Evolutionary conservation across 2,113 vertebrate genomes (phyloP).

Genomic region (Zosterops lateralis): DNA sequence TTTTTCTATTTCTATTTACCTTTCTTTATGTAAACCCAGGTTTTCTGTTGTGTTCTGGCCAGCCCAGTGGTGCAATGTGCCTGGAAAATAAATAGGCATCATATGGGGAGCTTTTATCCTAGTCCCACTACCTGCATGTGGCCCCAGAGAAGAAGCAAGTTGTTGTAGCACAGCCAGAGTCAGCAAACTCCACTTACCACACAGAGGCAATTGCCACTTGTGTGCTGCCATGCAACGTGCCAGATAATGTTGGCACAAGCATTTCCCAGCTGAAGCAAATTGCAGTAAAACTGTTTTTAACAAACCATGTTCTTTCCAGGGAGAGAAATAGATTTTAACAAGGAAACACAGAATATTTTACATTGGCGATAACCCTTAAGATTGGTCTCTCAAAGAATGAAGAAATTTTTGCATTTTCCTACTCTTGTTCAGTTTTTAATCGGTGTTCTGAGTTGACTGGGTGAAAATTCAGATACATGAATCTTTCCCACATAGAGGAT

Average conservation of each 20-base stretch:
- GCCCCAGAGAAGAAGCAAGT: neutral
- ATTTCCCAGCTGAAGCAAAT: neutral
- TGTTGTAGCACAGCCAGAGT: neutral
- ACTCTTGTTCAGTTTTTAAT: neutral
- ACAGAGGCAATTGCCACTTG: neutral
- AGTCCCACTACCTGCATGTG: neutral
- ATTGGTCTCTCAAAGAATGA: neutral
- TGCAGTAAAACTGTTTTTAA: neutral
- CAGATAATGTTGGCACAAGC: neutral
- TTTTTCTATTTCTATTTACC: neutral
- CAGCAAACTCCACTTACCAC: neutral
- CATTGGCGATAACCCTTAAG: neutral
- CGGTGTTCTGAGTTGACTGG: neutral
- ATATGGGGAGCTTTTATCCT: neutral
- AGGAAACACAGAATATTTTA: neutral
- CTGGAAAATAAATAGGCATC: neutral
- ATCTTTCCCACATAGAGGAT: neutral
- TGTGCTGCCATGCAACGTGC: neutral
- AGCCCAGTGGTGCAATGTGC: neutral
- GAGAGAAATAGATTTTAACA: neutral
- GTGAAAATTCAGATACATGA: neutral
- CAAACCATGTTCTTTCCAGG: rapidly evolving
- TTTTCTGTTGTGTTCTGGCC: neutral
- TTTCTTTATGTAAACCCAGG: neutral
- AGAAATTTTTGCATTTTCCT: neutral